Base-by-base conservation (phyloP, 1,140 invertebrate genomes). In the Latrodectus geometricus region DNA sequence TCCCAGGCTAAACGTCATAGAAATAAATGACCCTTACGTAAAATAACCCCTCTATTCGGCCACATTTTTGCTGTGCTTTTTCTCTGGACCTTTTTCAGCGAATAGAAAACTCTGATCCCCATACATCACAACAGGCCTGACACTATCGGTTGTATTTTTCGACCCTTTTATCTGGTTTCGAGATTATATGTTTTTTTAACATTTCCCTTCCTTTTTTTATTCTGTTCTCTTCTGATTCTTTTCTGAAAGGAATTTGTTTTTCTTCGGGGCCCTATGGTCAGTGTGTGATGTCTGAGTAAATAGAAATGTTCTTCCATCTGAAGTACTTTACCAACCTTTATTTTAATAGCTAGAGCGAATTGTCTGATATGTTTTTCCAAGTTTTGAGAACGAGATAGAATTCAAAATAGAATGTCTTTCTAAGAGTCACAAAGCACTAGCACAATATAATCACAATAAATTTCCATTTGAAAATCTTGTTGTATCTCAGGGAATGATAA, bases 11-110 rank as follows among this genome's bases (percentile, higher is more conserved):
- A 68, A 15, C 49, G 49, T 17, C 35, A 52, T 50, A 11, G 78
- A 80, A 80, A 80, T 80, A 80, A 80, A 80, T 80, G 78, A 80
- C 78, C 78, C 66, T 70, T 52, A 80, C 78, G 68, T 80, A 66
- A 80, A 80, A 70, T 80, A 80, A 80, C 65, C 20, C 49, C 35
- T 11, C 76, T 66, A 20, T 70, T 52, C 61, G 12, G 4, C n/a
- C 48, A 15, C 72, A 15, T 49, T 73, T 73, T 49, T 20, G 66
- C 15, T 80, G 50, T 80, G 69, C 66, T 70, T 80, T 49, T 70
- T 80, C 66, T 70, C 78, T 69, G 52, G 15, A 48, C 61, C 66
- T 49, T 70, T 80, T 80, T 68, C 78, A 80, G 48, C 15, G 66
- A 68, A 79, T 61, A 15, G 61, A 65, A 68, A 17, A 15, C 9